These are phyloP conservation scores for Pollachius pollachius DNA, from an alignment of 2,113 vertebrate genomes.

Conservation along the genomic window DNA sequence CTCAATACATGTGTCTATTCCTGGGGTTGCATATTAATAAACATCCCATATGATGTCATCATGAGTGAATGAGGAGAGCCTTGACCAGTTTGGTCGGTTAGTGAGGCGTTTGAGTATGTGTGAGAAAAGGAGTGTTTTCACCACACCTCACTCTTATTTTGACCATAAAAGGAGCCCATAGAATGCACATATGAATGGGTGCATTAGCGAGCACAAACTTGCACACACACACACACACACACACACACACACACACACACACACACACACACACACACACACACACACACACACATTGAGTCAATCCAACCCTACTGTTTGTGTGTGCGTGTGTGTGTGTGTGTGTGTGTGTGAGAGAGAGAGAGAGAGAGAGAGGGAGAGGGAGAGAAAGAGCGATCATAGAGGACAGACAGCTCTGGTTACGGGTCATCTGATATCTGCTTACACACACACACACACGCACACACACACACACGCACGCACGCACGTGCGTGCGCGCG, in stretches of 20 bases:
- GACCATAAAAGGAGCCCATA: conserved; percentile 39
- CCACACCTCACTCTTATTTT: conserved; percentile 27
- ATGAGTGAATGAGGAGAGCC: too few species aligned
- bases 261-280: too few species aligned
- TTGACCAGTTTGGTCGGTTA: too few species aligned
- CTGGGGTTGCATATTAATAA: too few species aligned
- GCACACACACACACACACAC: too few species aligned
- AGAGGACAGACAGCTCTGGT: conserved; percentile 64
- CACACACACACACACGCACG: conserved; percentile 14
- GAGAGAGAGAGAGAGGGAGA: conserved; percentile 8
- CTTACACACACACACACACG: conserved; percentile 22
- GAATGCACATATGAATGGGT: conserved; percentile 31
- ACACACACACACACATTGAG: too few species aligned
- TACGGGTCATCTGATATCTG: conserved; percentile 67
- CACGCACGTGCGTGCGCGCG: conserved; percentile 2
- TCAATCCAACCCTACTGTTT: conserved; percentile 11
- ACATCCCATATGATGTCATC: too few species aligned
- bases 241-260: too few species aligned
- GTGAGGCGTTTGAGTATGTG: too few species aligned
- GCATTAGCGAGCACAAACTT: too few species aligned
- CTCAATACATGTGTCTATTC: neutral
- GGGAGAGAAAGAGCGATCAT: conserved; percentile 35
- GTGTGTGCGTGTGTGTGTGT: conserved; percentile 28
- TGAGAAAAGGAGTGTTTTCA: neutral
- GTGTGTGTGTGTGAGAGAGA: conserved; percentile 1